phyloP scores from a whole-genome alignment of 2,113 vertebrate species.

The Sardina pilchardus region DNA sequence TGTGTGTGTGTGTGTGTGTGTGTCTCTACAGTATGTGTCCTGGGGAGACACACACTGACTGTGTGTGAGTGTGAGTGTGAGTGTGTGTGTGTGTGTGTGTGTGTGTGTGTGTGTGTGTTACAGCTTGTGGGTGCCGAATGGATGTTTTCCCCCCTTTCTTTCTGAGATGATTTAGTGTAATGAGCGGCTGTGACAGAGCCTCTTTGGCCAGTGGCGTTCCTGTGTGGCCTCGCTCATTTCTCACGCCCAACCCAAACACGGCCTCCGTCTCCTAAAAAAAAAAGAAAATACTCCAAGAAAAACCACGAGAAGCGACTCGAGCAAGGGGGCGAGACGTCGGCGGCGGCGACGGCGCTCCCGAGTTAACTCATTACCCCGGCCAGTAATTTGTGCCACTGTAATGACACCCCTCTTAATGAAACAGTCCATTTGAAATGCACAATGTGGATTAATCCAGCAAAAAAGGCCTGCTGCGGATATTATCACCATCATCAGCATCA shows the following conservation, averaged over 20 bases:
- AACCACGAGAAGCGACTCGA: background rate
- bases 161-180: slow-evolving; percentile 67
- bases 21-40: too few relatives aligned
- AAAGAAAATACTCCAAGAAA: background rate
- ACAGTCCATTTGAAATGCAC: slow-evolving; percentile 2
- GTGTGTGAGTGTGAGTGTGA: background rate
- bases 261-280: slow-evolving; percentile 20
- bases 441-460: background rate
- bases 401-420: slow-evolving; percentile 37
- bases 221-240: slow-evolving; percentile 57
- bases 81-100: background rate
- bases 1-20: background rate
- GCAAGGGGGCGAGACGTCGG: background rate
- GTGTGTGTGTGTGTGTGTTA: background rate
- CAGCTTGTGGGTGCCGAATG: background rate
- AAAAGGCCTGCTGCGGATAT: background rate
- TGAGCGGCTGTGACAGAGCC: slow-evolving; percentile 61
- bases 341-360: background rate
- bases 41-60: too few relatives aligned
- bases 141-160: slow-evolving; percentile 28
- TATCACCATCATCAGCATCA: background rate
- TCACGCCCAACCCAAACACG: slow-evolving; percentile 50
- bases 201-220: slow-evolving; percentile 66
- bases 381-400: slow-evolving; percentile 51
- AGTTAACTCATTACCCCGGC: slow-evolving; percentile 6